Evolutionary conservation across 2,797 vertebrate genomes (phyloP).

Genomic region (Gymnopithys bicolor): DNA sequence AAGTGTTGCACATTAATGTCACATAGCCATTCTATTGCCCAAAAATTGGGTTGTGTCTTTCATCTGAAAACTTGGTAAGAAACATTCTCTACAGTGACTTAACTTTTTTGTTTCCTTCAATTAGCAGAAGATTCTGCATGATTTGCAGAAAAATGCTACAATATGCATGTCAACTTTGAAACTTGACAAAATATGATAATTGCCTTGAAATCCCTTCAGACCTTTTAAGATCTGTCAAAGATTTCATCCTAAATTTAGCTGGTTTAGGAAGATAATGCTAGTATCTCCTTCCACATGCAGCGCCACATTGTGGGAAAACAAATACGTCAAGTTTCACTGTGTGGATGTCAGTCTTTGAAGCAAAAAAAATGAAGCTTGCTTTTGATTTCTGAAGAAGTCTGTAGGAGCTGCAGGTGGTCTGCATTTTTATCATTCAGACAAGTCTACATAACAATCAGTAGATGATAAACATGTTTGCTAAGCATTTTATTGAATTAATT

Average conservation of each 20-base stretch:
- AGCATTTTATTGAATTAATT: background rate
- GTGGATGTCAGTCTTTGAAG: background rate
- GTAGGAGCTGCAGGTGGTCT: background rate
- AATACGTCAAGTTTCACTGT: background rate
- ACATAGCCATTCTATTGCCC: background rate
- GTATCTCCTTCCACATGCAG: background rate
- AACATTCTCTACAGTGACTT: background rate
- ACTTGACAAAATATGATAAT: background rate
- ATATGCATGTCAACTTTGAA: background rate
- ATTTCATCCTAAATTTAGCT: background rate
- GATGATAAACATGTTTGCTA: background rate
- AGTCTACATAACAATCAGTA: background rate
- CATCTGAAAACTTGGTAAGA: background rate
- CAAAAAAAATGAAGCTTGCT: background rate
- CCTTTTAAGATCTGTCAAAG: background rate
- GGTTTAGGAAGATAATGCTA: background rate
- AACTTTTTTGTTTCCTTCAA: background rate
- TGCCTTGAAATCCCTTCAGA: background rate
- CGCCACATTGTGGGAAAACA: background rate
- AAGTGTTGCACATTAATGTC: background rate
- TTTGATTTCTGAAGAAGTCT: background rate
- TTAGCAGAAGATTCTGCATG: background rate
- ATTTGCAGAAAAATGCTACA: background rate
- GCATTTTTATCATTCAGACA: background rate
- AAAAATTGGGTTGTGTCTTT: background rate